Conservation (phyloP, 2,888 invertebrate species). For the Drosophila melanosoma region DNA sequence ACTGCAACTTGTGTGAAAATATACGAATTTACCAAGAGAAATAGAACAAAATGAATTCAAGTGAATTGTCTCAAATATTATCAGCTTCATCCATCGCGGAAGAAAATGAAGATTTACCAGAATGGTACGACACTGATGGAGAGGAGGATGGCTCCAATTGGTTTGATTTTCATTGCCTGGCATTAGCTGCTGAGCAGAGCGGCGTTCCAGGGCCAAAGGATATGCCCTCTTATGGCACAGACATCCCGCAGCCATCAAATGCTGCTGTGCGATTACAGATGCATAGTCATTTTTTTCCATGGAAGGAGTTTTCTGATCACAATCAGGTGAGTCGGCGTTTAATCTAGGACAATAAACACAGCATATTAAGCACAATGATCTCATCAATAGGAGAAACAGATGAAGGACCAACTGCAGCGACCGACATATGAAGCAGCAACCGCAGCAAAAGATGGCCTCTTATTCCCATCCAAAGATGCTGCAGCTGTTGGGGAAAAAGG, state of each 20-base stretch:
- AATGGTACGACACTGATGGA: not conserved
- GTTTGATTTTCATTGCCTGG: no score
- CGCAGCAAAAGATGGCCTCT: not conserved
- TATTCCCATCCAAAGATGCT: not conserved
- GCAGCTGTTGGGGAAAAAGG: not conserved
- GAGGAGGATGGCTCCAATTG: not conserved
- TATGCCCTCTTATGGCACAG: not conserved
- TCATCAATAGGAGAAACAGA: not conserved
- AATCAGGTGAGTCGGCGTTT: no score
- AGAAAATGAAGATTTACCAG: not conserved
- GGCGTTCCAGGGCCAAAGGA: fast-evolving
- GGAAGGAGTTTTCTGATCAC: no score
- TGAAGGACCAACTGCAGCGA: not conserved
- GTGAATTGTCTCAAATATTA: not conserved
- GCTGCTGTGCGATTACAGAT: no score
- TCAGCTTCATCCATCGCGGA: not conserved
- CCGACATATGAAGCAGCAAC: not conserved
- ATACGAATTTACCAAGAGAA: not conserved
- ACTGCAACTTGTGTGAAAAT: no score
- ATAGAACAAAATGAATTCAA: not conserved
- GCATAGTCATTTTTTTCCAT: no score
- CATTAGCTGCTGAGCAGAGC: not conserved
- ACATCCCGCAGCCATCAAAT: not conserved
- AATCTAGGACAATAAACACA: no score
- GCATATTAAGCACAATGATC: no score